Percentiles rank a stretch among this genome's conserved stretches.
Conservation (phyloP, 2,113 vertebrate genomes). For the Neomonachus schauinslandi region DNA sequence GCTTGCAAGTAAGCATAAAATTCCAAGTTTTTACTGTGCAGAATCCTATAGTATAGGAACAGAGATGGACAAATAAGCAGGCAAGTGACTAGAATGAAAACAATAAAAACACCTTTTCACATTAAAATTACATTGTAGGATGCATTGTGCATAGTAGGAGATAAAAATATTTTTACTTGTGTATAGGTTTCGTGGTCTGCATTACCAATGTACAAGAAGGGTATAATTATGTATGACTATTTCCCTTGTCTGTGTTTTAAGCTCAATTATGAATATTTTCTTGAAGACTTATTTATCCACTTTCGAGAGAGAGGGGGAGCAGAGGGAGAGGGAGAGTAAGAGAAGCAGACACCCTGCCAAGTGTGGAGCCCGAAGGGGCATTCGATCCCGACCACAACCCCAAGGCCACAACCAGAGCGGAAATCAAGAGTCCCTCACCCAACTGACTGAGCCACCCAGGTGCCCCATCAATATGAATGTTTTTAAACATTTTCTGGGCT, state of each 20-base stretch:
- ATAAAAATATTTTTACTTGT: neutral
- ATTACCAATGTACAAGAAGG: neutral
- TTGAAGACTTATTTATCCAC: neutral
- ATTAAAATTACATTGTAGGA: neutral
- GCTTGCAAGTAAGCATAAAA: constrained; percentile 73
- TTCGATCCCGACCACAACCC: neutral
- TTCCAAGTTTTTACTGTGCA: constrained; percentile 65
- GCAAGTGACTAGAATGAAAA: constrained; percentile 23
- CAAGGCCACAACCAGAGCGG: neutral
- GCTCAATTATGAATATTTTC: neutral
- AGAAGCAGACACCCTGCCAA: neutral
- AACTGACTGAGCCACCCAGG: neutral
- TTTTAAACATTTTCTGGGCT: neutral
- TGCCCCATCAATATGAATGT: neutral
- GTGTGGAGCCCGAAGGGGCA: neutral
- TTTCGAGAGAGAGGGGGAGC: neutral
- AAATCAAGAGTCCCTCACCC: neutral
- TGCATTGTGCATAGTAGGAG: neutral
- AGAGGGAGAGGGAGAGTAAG: neutral
- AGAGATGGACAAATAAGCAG: constrained; percentile 60
- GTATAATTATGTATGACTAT: neutral
- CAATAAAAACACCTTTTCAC: neutral
- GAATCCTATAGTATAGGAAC: constrained; percentile 12
- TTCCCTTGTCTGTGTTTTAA: neutral
- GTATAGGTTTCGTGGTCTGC: neutral